Conservation (phyloP, 1,140 invertebrate genomes). For the Brachionus koreanus region DNA sequence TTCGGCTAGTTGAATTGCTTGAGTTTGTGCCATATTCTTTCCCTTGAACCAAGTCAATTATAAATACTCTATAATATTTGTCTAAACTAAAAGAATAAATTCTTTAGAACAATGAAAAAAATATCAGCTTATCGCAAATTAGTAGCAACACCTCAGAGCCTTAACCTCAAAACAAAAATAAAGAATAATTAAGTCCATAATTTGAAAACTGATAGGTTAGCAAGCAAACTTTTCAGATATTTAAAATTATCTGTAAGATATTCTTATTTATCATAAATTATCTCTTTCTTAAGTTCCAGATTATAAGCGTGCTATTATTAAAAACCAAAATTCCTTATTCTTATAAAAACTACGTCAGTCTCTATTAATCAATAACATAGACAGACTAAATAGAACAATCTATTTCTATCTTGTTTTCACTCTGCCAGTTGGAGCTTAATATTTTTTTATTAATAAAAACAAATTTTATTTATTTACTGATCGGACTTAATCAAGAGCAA, state of each 20-base stretch:
- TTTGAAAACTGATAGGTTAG: neutral
- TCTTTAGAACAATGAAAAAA: neutral
- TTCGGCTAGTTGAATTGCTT: constrained; percentile 50
- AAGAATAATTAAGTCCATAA: constrained; percentile 4
- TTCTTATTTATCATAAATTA: neutral
- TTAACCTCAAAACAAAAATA: neutral
- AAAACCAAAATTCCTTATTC: neutral
- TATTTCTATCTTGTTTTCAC: neutral
- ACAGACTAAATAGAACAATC: neutral
- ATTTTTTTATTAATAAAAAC: neutral
- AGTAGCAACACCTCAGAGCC: neutral
- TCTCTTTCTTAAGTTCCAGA: neutral
- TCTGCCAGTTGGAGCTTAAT: neutral
- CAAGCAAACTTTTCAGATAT: neutral
- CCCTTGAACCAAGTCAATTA: neutral
- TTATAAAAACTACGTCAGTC: neutral
- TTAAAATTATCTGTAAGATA: neutral
- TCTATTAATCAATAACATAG: neutral
- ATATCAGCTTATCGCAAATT: neutral
- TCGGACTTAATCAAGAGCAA: neutral
- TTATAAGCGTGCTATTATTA: neutral
- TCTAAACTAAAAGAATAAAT: neutral
- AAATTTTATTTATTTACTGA: constrained; percentile 1
- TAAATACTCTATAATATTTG: neutral
- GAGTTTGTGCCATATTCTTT: constrained; percentile 10